Percentiles rank a stretch among this genome's conserved stretches.
Conservation (phyloP, 2,797 vertebrate genomes). For the Helarctos malayanus region DNA sequence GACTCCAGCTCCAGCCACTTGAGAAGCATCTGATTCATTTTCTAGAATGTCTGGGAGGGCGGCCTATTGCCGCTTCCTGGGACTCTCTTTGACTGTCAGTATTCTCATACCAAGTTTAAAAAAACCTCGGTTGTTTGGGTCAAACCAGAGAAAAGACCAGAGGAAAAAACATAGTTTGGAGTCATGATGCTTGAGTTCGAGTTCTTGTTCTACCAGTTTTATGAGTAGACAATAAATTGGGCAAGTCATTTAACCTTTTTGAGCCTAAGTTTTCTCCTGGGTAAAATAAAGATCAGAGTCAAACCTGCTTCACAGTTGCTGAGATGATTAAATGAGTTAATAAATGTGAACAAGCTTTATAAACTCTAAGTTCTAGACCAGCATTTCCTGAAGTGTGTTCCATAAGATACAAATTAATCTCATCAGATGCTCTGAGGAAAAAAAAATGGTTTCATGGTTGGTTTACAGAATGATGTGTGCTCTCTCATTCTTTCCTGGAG, state of each 20-base stretch:
- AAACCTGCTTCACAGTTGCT: neutral
- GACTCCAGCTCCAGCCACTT: neutral
- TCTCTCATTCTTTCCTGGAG: neutral
- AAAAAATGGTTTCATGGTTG: neutral
- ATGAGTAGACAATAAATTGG: neutral
- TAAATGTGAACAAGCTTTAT: neutral
- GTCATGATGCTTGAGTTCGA: neutral
- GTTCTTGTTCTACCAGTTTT: neutral
- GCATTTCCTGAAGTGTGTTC: slow-evolving; percentile 1
- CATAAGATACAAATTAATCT: neutral
- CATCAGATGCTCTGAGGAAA: neutral
- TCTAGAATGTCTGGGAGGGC: neutral
- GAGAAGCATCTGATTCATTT: neutral
- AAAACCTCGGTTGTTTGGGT: neutral
- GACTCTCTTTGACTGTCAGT: neutral
- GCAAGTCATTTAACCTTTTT: neutral
- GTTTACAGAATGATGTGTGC: neutral
- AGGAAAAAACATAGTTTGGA: neutral
- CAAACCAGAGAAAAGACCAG: neutral
- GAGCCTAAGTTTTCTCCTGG: neutral
- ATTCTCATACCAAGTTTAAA: neutral
- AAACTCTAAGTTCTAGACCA: neutral
- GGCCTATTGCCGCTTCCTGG: neutral
- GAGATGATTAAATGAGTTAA: neutral
- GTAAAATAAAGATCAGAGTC: neutral